A percentile compares a stretch with the other conserved stretches of the same genome.
phyloP scores from a whole-genome alignment of 2,113 vertebrate species.

The Probosciger aterrimus region DNA sequence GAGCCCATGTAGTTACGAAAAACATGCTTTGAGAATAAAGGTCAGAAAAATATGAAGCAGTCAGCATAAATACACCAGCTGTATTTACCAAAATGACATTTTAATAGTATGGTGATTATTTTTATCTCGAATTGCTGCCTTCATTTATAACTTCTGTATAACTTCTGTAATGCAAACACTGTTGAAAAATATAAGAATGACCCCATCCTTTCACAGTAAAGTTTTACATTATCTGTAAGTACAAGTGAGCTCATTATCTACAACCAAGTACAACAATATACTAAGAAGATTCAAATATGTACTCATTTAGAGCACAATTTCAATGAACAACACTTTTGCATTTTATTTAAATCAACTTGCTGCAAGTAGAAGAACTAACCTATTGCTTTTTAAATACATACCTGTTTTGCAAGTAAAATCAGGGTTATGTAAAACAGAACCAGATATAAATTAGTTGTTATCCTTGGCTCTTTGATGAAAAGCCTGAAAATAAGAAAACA shows the following conservation, averaged over 20 bases:
- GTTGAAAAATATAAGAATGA: neutral
- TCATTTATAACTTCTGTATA: no score
- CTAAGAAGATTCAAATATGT: neutral
- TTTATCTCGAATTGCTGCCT: neutral
- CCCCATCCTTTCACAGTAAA: neutral
- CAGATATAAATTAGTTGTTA: slow-evolving; percentile 87
- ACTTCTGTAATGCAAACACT: neutral
- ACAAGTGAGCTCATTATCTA: neutral
- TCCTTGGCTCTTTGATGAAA: slow-evolving; percentile 76
- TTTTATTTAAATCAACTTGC: neutral
- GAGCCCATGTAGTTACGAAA: neutral
- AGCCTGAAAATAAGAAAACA: slow-evolving; percentile 46
- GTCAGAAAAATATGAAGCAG: neutral
- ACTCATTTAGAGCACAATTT: neutral
- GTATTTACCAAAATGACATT: neutral
- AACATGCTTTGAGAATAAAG: neutral
- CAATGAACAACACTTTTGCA: neutral
- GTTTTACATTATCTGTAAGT: neutral
- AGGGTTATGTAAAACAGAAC: slow-evolving; percentile 88
- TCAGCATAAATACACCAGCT: neutral
- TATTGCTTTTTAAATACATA: slow-evolving; percentile 13
- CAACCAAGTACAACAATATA: neutral
- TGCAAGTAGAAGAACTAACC: neutral
- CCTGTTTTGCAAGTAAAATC: slow-evolving; percentile 90
- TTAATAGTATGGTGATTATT: neutral